Evolutionary conservation across 2,797 vertebrate species (phyloP).

Genomic region (Trematomus bernacchii): DNA sequence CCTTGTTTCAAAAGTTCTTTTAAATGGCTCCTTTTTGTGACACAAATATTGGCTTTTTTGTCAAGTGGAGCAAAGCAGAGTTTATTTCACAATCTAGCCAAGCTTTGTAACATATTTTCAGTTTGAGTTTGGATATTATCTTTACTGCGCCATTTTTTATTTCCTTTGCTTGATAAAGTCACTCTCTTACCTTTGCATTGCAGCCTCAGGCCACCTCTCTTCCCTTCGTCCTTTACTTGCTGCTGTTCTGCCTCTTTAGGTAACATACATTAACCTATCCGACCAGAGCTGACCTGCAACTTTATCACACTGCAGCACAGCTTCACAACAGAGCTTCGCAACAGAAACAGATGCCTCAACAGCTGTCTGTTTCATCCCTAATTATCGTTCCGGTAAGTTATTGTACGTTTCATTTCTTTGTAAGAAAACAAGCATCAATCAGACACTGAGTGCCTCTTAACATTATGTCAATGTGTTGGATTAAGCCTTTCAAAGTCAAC

Average conservation of each 20-base stretch:
- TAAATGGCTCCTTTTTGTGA: constrained; percentile 10
- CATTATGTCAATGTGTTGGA: neutral
- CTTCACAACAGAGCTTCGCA: neutral
- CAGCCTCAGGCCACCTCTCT: neutral
- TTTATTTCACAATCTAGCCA: constrained; percentile 39
- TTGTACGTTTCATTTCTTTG: neutral
- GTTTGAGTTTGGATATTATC: constrained; percentile 26
- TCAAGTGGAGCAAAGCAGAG: constrained; percentile 19
- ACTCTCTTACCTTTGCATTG: too few species aligned
- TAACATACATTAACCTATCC: constrained; percentile 34
- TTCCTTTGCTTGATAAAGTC: too few species aligned
- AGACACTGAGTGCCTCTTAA: constrained; percentile 8
- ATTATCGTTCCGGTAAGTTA: neutral
- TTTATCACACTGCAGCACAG: neutral
- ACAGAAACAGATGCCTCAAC: neutral
- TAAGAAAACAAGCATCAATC: constrained; percentile 36
- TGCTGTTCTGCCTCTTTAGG: constrained; percentile 8
- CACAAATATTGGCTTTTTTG: neutral
- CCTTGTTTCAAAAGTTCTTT: neutral
- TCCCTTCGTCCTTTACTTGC: constrained; percentile 3
- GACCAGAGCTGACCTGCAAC: constrained; percentile 23
- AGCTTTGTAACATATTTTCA: constrained; percentile 41
- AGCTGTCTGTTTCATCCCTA: neutral
- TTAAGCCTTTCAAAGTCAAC: constrained; percentile 24
- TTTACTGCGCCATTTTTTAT: constrained; percentile 20